Conservation (phyloP, 2,888 invertebrate species). For the Acleris literana region DNA sequence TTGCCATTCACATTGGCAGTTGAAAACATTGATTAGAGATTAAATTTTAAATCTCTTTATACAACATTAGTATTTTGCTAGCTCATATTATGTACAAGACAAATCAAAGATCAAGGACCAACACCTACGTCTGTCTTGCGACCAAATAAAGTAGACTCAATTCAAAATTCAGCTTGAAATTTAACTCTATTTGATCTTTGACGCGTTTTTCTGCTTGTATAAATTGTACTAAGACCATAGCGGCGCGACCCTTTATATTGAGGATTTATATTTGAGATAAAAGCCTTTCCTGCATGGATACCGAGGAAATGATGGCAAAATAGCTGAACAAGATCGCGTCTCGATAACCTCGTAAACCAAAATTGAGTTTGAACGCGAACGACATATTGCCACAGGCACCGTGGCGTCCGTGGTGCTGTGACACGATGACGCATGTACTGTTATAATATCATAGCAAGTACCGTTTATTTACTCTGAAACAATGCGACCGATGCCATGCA, state of each 20-base stretch:
- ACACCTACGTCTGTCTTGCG: too few species aligned
- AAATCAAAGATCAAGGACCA: too few species aligned
- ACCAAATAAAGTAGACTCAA: too few species aligned
- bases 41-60: background rate
- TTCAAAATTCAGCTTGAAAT: too few species aligned
- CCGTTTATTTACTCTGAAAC: too few species aligned
- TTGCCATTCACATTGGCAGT: conserved; percentile 41
- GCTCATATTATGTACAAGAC: too few species aligned
- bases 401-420: conserved; percentile 23
- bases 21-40: conserved; percentile 16
- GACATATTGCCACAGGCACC: conserved; percentile 30
- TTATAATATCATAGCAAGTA: background rate
- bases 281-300: conserved; percentile 7
- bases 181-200: too few species aligned
- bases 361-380: conserved; percentile 57
- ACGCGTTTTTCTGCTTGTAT: too few species aligned
- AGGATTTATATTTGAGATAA: too few species aligned
- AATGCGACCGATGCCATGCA: too few species aligned
- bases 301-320: conserved; percentile 14
- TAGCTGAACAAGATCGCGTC: conserved; percentile 26
- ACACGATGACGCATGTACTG: conserved; percentile 4
- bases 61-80: background rate
- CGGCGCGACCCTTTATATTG: too few species aligned
- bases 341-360: conserved; percentile 55
- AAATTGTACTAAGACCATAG: too few species aligned